Evolutionary conservation across 2,113 vertebrate genomes (phyloP), one percentile per base, ranked within the genome.

Genomic region (Ardeotis arabs): DNA sequence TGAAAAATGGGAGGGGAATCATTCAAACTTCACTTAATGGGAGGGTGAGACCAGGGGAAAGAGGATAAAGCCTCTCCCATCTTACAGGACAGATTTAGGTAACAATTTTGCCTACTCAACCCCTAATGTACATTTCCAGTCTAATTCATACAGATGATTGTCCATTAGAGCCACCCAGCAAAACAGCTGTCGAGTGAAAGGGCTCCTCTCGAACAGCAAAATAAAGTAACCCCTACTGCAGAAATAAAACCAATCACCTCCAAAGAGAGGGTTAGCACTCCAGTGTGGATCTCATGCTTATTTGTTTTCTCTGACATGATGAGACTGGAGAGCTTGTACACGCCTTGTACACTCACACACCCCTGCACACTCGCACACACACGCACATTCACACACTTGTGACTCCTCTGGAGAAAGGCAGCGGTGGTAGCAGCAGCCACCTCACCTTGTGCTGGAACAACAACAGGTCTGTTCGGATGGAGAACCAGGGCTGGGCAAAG

Each of bases 91-190:
- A 79, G 60, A 68, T 96, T 91, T 91, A 80, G 63, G 78, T 87
- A 73, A 89, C 68, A 23, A 37, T 79, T 91, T 62, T 91, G 64
- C 45, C 89, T 87, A 53, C 53, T 82, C 45, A 47, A 87, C 31
- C 89, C 64, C 95, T 96, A 93, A 75, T 41, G 77, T 80, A 81
- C 49, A 80, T 84, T 95, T 95, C 76, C 90, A 92, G 82, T 80
- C 45, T 89, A 67, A 63, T 84, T 83, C 87, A 70, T 16, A 91
- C 18, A 87, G 87, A 86, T 77, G 87, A 86, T 77, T 55, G 56
- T 85, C 92, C 49, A 95, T 89, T 73, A 88, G 53, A 24, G 28
- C 44, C 74, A 53, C 73, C 73, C 73, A 91, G 79, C 77, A 67
- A 33, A 72, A 59, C 25, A 85, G 87, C 45, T 85, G 50, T 22